Conservation (phyloP, 2,888 invertebrate genomes). For the Agrilus cyanescens region DNA sequence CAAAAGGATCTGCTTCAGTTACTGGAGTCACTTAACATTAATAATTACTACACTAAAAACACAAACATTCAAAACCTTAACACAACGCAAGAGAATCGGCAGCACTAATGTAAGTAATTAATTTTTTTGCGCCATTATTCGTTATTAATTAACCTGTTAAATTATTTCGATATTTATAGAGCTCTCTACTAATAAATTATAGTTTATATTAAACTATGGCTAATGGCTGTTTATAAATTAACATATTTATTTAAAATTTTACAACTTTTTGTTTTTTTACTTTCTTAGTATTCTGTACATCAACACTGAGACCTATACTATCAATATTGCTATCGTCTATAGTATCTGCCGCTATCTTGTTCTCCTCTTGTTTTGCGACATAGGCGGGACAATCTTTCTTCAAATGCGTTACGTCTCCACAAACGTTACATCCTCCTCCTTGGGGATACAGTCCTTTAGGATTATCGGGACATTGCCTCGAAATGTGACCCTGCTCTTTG, state of each 20-base stretch:
- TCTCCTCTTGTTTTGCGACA: slow-evolving; percentile 25
- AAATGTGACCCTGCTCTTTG: slow-evolving; percentile 75
- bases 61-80: no score
- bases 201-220: neutral
- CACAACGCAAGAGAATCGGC: no score
- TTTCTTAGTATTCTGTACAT: slow-evolving; percentile 5
- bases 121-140: no score
- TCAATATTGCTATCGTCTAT: slow-evolving; percentile 27
- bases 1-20: slow-evolving; percentile 54
- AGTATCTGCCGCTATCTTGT: slow-evolving; percentile 21
- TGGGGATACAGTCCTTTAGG: slow-evolving; percentile 77
- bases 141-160: no score
- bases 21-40: slow-evolving; percentile 53
- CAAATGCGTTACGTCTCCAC: slow-evolving; percentile 77
- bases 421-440: slow-evolving; percentile 69
- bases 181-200: neutral
- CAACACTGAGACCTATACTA: slow-evolving; percentile 17
- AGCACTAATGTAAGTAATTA: no score
- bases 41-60: slow-evolving; percentile 39
- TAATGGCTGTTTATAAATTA: slow-evolving; percentile 1
- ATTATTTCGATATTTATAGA: no score
- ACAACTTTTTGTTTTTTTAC: slow-evolving; percentile 23
- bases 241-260: slow-evolving; percentile 20
- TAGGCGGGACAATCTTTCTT: slow-evolving; percentile 64
- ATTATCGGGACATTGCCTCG: slow-evolving; percentile 81